Base-by-base conservation (phyloP, 37 sponge, comb jelly and placozoan genomes). In the Agelas oroides region DNA sequence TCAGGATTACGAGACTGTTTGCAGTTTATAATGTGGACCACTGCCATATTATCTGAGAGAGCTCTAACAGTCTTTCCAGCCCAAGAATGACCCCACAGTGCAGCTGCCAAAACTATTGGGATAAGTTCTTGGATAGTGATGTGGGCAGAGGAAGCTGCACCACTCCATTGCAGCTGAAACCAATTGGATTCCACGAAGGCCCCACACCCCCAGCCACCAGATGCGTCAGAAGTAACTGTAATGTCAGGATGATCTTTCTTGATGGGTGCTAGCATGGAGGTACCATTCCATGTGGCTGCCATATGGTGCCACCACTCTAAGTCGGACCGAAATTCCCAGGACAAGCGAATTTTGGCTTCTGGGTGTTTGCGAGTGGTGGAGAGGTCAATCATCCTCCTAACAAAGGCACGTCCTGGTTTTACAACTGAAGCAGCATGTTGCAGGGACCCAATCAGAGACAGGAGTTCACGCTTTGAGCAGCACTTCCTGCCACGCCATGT, bases 241-340 rank as follows among this genome's bases (percentile, higher is more conserved):
- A 24, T 2, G 13, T 62, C 64, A 13, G 64, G 64, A 5, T 24
- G 11, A 27, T 62, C 64, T 24, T 24, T 28, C 27, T 62, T 24
- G 5, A 62, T 12, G 5, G 64, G 64, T 5, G 52, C 39, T 24
- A 71, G 55, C 24, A 79, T 20, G 21, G 55, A 52, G 41, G 30
- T 34, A 53, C 85, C 85, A 52, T 79, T 79, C 68, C 80, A 79
- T 37, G 30, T 2, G 6, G 54, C 52, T 52, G 69, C 68, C 25
- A 79, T 25, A 6, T 30, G 68, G n/a, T 12, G 18, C 62, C 77
- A 77, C 77, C 77, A 59, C 15, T 8, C 20, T 15, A 77, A 35
- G 77, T 77, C 77, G 30, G 77, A 77, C 63, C 62, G 62, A 31
- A 77, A 77, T n/a, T 77, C 77, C 3, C 39, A 2, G 61, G 59